A percentile compares a stretch with the other conserved stretches of the same genome.
Conservation (phyloP, 2,888 invertebrate species). For the Boloria euphrosyne region DNA sequence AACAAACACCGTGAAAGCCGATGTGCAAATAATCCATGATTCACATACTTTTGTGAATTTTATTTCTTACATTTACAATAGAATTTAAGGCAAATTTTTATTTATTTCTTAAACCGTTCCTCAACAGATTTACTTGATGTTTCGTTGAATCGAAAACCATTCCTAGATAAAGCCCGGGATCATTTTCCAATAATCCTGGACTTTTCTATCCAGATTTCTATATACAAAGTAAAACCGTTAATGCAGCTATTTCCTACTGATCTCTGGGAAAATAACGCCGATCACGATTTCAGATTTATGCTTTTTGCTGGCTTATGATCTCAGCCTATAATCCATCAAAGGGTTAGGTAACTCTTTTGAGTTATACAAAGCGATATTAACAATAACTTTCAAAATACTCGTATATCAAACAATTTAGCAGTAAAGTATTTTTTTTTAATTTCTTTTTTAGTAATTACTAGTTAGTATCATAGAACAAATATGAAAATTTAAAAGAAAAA, state of each 20-base stretch:
- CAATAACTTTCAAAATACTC: neutral
- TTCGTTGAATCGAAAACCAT: slow-evolving; percentile 58
- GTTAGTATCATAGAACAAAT: no score
- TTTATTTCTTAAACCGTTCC: slow-evolving; percentile 49
- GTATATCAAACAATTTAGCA: no score
- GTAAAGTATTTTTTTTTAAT: no score
- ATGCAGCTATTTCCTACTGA: slow-evolving; percentile 22
- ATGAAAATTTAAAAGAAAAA: no score
- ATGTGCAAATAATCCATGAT: slow-evolving; percentile 13
- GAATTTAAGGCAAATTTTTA: slow-evolving; percentile 42
- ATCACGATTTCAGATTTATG: slow-evolving; percentile 13
- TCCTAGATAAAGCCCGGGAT: slow-evolving; percentile 51
- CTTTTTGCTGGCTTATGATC: neutral
- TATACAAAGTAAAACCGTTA: slow-evolving; percentile 43
- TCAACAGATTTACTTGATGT: slow-evolving; percentile 56
- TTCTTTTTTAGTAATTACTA: no score
- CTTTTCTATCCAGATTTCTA: slow-evolving; percentile 48
- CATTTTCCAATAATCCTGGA: slow-evolving; percentile 68
- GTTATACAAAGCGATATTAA: neutral
- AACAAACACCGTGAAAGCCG: slow-evolving; percentile 17
- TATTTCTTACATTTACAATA: slow-evolving; percentile 12
- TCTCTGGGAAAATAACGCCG: slow-evolving; percentile 10
- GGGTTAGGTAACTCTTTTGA: neutral
- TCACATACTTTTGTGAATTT: neutral
- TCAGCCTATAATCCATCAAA: neutral